Conservation (phyloP, 2,888 invertebrate genomes). For the Taphrorychus bicolor region DNA sequence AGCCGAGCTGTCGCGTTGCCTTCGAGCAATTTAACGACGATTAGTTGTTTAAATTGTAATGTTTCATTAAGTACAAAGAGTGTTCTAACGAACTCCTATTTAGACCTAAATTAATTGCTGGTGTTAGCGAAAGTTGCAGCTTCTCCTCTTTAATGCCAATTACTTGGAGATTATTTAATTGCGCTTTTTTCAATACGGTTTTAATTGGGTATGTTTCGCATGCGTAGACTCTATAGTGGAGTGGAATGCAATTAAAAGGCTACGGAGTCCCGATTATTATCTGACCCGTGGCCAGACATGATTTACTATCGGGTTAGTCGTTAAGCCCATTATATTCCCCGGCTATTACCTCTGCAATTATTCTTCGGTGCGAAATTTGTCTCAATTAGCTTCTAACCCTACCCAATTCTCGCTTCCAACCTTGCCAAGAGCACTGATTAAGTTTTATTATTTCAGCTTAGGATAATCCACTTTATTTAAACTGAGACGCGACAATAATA, state of each 20-base stretch:
- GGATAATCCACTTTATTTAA: background rate
- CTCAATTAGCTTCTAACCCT: background rate
- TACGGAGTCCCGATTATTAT: background rate
- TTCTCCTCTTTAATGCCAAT: background rate
- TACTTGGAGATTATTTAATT: background rate
- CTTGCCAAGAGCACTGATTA: background rate
- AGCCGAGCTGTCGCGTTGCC: background rate
- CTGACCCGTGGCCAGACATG: background rate
- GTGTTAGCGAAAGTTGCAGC: constrained; percentile 2
- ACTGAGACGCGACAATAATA: too few species aligned
- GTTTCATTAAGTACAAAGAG: constrained; percentile 7
- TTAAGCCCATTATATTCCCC: background rate
- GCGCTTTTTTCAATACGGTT: background rate
- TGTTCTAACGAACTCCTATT: constrained; percentile 4
- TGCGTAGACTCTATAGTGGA: background rate
- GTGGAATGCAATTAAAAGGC: background rate
- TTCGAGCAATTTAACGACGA: constrained; percentile 3
- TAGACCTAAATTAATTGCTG: constrained; percentile 4
- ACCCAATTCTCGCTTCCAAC: background rate
- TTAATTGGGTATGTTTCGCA: background rate
- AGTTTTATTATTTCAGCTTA: background rate
- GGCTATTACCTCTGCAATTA: background rate
- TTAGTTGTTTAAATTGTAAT: constrained; percentile 9
- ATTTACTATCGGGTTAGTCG: background rate
- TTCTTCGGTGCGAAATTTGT: background rate